Evolutionary conservation across 1,140 invertebrate species (phyloP).

Genomic region (Dendrolimus kikuchii): DNA sequence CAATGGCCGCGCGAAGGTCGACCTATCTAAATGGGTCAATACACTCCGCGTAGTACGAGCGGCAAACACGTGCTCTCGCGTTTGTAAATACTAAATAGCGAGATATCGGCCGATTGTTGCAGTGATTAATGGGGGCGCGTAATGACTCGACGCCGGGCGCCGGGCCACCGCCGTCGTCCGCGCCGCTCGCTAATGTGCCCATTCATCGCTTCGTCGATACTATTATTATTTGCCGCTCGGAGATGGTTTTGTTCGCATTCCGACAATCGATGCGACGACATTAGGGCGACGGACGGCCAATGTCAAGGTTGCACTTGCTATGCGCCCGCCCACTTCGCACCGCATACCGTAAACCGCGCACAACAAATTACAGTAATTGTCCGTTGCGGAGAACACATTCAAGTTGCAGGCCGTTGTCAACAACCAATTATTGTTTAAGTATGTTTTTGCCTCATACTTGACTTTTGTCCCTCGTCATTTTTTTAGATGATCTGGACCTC

Average conservation of each 20-base stretch:
- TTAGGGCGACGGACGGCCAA: conserved; percentile 45
- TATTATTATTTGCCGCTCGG: conserved; percentile 57
- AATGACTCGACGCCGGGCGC: conserved; percentile 53
- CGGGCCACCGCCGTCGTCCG: conserved; percentile 34
- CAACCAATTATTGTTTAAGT: too few species aligned
- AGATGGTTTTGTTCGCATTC: conserved; percentile 61
- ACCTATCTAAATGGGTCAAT: conserved; percentile 72
- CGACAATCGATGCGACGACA: conserved; percentile 56
- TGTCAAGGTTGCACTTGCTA: conserved; percentile 68
- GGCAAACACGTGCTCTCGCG: conserved; percentile 65
- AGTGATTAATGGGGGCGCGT: conserved; percentile 68
- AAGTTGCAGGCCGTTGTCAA: too few species aligned
- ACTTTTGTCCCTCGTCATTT: too few species aligned
- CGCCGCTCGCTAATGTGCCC: conserved; percentile 61
- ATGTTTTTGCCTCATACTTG: too few species aligned
- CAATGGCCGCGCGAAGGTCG: conserved; percentile 70
- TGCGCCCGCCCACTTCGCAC: conserved; percentile 24
- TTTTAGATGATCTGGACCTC: too few species aligned
- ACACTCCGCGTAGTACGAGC: conserved; percentile 67
- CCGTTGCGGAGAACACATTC: conserved; percentile 16
- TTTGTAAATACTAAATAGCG: conserved; percentile 58
- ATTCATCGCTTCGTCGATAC: conserved; percentile 58
- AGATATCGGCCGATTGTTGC: conserved; percentile 72
- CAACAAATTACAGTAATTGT: conserved; percentile 14
- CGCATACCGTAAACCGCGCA: conserved; percentile 35